Percentiles rank a stretch among this genome's conserved stretches.
phyloP scores from a whole-genome alignment of 2,888 invertebrate species.

The Trichogramma dendrolimi region DNA sequence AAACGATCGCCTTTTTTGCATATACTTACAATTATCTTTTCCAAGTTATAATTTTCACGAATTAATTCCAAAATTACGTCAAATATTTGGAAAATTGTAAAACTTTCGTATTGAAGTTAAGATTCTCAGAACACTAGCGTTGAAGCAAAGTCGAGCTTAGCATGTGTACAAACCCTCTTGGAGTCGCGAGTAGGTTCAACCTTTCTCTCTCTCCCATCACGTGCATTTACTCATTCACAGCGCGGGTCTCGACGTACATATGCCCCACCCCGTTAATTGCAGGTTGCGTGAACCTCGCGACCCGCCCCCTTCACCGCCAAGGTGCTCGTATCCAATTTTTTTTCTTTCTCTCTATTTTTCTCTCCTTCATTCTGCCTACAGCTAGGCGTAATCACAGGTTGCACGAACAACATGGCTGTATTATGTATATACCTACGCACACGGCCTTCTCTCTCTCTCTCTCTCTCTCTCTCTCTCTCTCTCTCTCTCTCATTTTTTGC shows the following conservation, averaged over 20 bases:
- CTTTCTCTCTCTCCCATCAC: constrained; percentile 8
- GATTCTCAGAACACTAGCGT: too few species aligned
- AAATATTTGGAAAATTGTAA: too few species aligned
- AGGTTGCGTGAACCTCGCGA: constrained; percentile 35
- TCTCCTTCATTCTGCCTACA: too few species aligned
- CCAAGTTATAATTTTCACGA: too few species aligned
- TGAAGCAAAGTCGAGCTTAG: too few species aligned
- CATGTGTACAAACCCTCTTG: background rate
- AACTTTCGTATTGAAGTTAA: too few species aligned
- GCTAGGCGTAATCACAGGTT: constrained; percentile 49
- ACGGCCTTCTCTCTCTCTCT: constrained; percentile 23
- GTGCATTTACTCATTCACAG: background rate
- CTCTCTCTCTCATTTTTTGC: constrained; percentile 21
- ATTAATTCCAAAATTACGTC: too few species aligned
- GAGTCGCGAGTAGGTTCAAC: background rate
- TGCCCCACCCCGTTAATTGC: constrained; percentile 52
- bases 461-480: constrained; percentile 23
- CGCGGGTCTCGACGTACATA: background rate
- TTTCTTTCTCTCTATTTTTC: too few species aligned
- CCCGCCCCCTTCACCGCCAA: constrained; percentile 30
- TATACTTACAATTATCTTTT: too few species aligned
- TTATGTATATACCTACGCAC: constrained; percentile 12
- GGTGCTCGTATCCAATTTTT: constrained; percentile 43
- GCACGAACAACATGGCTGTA: constrained; percentile 46
- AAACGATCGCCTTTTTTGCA: too few species aligned